Conservation (phyloP, 2,797 vertebrate genomes). For the Sarcoramphus papa region DNA sequence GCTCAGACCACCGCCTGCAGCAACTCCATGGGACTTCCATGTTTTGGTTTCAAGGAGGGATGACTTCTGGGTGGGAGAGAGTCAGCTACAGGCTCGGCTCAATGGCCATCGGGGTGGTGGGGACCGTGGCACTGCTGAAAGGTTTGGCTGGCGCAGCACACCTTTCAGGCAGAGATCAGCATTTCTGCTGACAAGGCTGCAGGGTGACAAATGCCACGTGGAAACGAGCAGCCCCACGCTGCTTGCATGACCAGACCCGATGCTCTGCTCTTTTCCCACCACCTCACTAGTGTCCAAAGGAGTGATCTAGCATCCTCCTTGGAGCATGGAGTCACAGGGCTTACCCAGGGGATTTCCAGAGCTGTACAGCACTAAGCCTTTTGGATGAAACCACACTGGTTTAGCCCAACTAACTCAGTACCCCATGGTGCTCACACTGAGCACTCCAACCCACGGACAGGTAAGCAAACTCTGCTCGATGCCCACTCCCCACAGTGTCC, state of each 20-base stretch:
- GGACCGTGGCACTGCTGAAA: neutral
- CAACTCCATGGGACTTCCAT: neutral
- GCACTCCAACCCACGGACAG: neutral
- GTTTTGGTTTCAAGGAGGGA: neutral
- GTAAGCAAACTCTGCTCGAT: neutral
- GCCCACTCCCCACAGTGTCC: neutral
- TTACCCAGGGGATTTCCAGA: neutral
- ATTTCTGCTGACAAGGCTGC: neutral
- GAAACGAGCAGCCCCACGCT: neutral
- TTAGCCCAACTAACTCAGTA: neutral
- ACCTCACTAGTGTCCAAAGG: neutral
- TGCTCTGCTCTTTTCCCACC: neutral
- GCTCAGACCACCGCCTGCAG: neutral
- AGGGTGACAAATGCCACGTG: accelerated
- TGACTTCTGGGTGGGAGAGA: neutral
- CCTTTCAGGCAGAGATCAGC: neutral
- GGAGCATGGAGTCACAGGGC: neutral
- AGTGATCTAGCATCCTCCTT: neutral
- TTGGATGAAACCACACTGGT: neutral
- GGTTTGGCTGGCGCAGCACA: neutral
- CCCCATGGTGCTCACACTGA: neutral
- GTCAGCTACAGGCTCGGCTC: neutral
- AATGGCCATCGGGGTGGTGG: neutral
- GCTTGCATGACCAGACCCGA: neutral
- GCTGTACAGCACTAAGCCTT: neutral